phyloP scores from a whole-genome alignment of 2,888 invertebrate species.

The Apodemia mormo region DNA sequence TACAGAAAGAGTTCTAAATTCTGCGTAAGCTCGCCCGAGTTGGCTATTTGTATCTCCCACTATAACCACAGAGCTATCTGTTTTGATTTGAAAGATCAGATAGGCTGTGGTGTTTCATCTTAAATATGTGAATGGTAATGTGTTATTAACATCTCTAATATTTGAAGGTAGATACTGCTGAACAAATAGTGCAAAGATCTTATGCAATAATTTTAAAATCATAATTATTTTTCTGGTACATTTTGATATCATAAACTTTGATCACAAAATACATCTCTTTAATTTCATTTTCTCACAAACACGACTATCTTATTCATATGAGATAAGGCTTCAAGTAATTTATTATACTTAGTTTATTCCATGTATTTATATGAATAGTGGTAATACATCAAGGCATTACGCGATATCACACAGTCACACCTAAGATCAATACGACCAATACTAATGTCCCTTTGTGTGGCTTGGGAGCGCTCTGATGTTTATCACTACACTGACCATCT shows the following conservation, averaged over 20 bases:
- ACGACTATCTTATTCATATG: constrained; percentile 9
- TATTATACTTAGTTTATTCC: constrained; percentile 22
- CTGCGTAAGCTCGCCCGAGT: no score
- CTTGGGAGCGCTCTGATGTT: constrained; percentile 46
- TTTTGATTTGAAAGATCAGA: no score
- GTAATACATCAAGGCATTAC: constrained; percentile 41
- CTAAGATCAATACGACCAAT: constrained; percentile 49
- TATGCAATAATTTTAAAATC: background rate
- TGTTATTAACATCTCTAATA: no score
- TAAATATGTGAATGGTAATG: no score
- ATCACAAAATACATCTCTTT: constrained; percentile 12
- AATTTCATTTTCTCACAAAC: constrained; percentile 12
- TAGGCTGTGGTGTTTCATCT: no score
- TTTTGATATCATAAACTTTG: constrained; percentile 5
- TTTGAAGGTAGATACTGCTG: no score
- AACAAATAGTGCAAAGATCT: no score
- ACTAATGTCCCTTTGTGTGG: constrained; percentile 55
- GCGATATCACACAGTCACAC: constrained; percentile 39
- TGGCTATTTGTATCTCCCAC: no score
- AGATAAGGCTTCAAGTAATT: constrained; percentile 23
- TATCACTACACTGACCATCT: constrained; percentile 46
- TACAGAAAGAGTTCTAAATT: no score
- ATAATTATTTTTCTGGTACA: background rate
- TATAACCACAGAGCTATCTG: no score
- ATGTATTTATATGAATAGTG: constrained; percentile 31